A percentile compares a stretch with the other conserved stretches of the same genome.
phyloP scores from a whole-genome alignment of 2,888 invertebrate genomes.

The Odontothrips loti region DNA sequence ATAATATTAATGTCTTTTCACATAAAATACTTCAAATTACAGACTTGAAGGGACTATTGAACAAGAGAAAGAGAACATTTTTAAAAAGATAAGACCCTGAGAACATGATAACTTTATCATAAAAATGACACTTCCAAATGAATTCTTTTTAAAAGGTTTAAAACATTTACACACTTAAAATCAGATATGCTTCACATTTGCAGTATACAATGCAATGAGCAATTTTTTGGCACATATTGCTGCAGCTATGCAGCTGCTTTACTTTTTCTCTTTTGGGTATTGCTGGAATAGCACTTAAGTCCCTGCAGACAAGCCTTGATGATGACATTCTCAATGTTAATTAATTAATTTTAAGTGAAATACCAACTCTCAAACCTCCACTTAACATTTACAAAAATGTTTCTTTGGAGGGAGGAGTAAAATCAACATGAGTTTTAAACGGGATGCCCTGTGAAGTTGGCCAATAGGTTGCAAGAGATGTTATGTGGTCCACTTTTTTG shows the following conservation, averaged over 20 bases:
- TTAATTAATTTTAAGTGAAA: background rate
- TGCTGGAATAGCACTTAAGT: background rate
- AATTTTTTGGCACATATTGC: background rate
- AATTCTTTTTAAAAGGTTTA: background rate
- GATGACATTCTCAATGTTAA: background rate
- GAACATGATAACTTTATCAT: background rate
- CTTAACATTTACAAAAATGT: background rate
- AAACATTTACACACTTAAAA: no score
- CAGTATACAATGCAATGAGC: background rate
- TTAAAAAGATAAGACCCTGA: background rate
- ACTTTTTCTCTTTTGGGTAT: background rate
- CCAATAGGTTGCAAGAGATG: constrained; percentile 29
- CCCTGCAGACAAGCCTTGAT: background rate
- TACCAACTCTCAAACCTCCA: background rate
- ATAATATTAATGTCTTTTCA: background rate
- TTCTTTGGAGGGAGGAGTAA: background rate
- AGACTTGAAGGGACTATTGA: background rate
- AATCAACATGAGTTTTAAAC: background rate
- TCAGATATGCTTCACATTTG: background rate
- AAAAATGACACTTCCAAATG: background rate
- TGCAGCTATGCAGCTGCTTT: background rate
- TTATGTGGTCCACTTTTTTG: constrained; percentile 37
- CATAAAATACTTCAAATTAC: background rate
- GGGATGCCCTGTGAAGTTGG: background rate
- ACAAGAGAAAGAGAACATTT: background rate